Evolutionary conservation across 1,140 invertebrate species (phyloP).

Genomic region (Ptiloglossa arizonensis): DNA sequence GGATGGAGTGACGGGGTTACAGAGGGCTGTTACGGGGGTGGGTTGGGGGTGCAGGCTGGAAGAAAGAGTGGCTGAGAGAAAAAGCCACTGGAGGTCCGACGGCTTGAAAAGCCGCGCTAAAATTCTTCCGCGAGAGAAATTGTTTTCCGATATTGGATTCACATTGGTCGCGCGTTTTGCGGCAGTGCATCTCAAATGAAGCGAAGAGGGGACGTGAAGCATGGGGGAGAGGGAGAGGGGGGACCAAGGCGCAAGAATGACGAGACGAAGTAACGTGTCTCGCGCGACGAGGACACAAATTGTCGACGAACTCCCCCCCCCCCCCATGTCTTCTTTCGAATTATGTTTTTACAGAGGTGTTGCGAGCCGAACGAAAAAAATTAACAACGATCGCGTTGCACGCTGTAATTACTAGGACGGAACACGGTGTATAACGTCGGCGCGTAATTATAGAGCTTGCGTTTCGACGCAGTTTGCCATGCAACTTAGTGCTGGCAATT

Average conservation of each 20-base stretch:
- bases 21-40: slow-evolving; percentile 22
- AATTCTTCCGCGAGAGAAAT: slow-evolving; percentile 77
- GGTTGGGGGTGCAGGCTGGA: neutral
- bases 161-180: slow-evolving; percentile 71
- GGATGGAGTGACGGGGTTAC: neutral
- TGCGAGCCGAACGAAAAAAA: slow-evolving; percentile 38
- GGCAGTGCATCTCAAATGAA: slow-evolving; percentile 73
- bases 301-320: slow-evolving; percentile 29
- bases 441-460: slow-evolving; percentile 54
- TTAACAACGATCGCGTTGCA: slow-evolving; percentile 49
- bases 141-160: slow-evolving; percentile 80
- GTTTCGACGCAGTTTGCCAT: slow-evolving; percentile 34
- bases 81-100: slow-evolving; percentile 65
- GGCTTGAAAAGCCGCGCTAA: slow-evolving; percentile 70
- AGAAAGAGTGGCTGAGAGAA: slow-evolving; percentile 49
- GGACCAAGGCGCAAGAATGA: slow-evolving; percentile 36
- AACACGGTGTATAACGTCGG: neutral
- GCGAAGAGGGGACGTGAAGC: slow-evolving; percentile 56
- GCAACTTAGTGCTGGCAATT: slow-evolving; percentile 53
- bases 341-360: neutral
- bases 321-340: no score
- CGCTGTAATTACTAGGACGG: slow-evolving; percentile 54
- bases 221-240: neutral
- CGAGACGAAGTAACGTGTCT: slow-evolving; percentile 49
- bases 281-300: slow-evolving; percentile 37